Base-by-base conservation (phyloP, 2,797 vertebrate genomes). In the Hyperoplus immaculatus region DNA sequence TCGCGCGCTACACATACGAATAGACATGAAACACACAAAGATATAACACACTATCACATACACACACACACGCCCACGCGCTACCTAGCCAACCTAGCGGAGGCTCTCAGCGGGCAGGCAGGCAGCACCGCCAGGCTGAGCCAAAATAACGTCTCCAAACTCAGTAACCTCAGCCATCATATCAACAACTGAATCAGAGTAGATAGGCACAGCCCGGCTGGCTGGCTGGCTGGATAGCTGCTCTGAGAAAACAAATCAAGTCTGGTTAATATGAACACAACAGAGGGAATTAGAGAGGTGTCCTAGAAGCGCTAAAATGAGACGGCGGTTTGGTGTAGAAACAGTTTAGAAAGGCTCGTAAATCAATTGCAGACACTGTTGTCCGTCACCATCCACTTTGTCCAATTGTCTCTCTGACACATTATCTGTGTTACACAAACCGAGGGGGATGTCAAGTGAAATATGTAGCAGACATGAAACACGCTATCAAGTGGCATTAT, bases 71-170 rank as follows among this genome's bases (percentile, higher is more conserved):
- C 81, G 61, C 87, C 80, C 84, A 92, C 90, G 1, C 39, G n/a
- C 74, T 75, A 84, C 81, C 82, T 85, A 83, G 83, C 86, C 82
- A 77, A 49, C 78, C 67, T 80, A 81, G 78, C 64, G 29, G 65
- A 59, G 87, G 75, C 86, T 84, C 83, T 88, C 85, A 86, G 90
- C 91, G 85, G 86, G 87, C 78, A 72, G 78, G 72, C 79, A 72
- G 77, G 73, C 80, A 78, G 73, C 36, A 77, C 87, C 75, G 75
- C 83, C 89, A 90, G 89, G 90, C 88, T 82, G 81, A 91, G 87
- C 86, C 89, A 86, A 87, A 92, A 91, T 89, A 88, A 81, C 68
- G 72, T 90, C 84, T 91, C 29, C 84, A 84, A 88, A 92, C 90
- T 87, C 87, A 68, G 82, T 86, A 87, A 92, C 91, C 88, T 82